Evolutionary conservation across 2,113 vertebrate species (phyloP).

Genomic region (Sinosuthora webbiana): DNA sequence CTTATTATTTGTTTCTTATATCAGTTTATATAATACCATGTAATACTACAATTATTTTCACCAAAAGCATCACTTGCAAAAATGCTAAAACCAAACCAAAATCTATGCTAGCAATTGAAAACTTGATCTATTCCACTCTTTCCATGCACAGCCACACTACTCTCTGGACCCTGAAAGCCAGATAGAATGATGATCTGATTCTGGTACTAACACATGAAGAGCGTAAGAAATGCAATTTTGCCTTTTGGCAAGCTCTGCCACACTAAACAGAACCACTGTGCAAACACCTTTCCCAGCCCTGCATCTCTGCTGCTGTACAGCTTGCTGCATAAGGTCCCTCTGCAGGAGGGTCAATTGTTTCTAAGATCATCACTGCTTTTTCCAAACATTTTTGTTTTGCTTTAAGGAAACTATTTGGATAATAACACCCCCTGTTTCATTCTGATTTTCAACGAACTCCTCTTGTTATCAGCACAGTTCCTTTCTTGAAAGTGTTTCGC

Average conservation of each 20-base stretch:
- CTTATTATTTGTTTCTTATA: neutral
- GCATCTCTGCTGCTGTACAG: neutral
- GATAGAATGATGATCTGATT: neutral
- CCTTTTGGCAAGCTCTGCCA: neutral
- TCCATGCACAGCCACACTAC: neutral
- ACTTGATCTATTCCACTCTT: neutral
- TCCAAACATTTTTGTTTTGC: neutral
- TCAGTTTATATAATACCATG: neutral
- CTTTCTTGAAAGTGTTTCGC: slow-evolving; percentile 48
- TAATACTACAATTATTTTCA: neutral
- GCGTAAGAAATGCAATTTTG: neutral
- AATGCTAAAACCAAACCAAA: neutral
- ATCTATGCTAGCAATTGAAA: neutral
- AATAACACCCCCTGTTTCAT: neutral
- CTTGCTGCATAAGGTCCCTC: neutral
- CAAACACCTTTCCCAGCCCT: neutral
- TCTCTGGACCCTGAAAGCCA: neutral
- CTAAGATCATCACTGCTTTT: neutral
- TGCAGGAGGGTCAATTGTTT: neutral
- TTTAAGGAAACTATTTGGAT: neutral
- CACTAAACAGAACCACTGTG: neutral
- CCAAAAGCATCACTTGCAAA: neutral
- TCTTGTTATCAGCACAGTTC: slow-evolving; percentile 13
- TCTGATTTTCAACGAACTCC: slow-evolving; percentile 42
- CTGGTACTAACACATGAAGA: neutral